Conservation (phyloP, 2,888 invertebrate genomes). For the Labia minor region DNA sequence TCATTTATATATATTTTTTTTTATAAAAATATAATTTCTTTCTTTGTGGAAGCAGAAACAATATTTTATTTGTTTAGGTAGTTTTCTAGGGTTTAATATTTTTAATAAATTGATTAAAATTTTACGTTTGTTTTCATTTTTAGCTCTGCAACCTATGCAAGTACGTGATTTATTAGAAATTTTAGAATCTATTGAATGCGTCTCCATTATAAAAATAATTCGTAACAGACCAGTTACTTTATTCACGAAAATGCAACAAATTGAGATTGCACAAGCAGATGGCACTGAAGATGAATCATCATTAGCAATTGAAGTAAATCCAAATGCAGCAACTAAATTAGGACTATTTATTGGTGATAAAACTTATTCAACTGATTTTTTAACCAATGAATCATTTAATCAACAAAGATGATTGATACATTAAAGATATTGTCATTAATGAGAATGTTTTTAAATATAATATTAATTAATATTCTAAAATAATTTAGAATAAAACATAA, state of each 20-base stretch:
- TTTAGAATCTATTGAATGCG: not conserved
- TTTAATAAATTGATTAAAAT: too few relatives aligned
- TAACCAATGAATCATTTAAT: conserved; percentile 26
- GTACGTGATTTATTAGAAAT: conserved; percentile 46
- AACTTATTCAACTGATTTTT: conserved; percentile 42
- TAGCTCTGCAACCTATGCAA: conserved; percentile 53
- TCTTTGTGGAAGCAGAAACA: too few relatives aligned
- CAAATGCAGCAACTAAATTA: conserved; percentile 43
- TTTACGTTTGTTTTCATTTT: not conserved
- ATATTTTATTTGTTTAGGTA: too few relatives aligned
- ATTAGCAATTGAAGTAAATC: conserved; percentile 40
- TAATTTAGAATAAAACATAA: too few relatives aligned
- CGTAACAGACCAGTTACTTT: conserved; percentile 31
- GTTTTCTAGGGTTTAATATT: too few relatives aligned
- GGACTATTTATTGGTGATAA: conserved; percentile 48
- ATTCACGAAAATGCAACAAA: conserved; percentile 40
- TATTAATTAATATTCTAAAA: too few relatives aligned
- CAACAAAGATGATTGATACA: too few relatives aligned
- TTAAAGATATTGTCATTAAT: too few relatives aligned
- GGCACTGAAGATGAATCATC: conserved; percentile 41
- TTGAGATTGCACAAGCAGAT: conserved; percentile 26
- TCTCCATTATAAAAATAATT: not conserved
- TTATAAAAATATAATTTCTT: too few relatives aligned
- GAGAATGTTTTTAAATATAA: too few relatives aligned
- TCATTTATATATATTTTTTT: too few relatives aligned